These are phyloP conservation scores for Caenorhabditis japonica DNA, from an alignment of 2,888 invertebrate species.

Conservation along the genomic window DNA sequence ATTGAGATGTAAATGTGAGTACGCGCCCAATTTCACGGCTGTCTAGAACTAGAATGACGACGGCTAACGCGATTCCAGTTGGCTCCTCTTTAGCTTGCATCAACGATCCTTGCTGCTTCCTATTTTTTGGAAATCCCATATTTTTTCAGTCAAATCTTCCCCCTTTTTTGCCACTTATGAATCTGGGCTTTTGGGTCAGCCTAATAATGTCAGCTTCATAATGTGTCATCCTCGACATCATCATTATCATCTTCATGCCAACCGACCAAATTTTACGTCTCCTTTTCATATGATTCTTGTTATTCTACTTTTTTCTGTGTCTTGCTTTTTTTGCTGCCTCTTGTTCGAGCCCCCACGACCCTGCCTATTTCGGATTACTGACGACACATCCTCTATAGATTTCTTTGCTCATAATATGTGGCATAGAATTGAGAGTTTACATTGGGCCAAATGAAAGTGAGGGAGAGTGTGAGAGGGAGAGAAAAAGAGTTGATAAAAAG, in stretches of 20 bases:
- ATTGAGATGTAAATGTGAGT: slow-evolving; percentile 13
- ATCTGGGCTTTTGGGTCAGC: no score
- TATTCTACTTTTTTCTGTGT: slow-evolving; percentile 1
- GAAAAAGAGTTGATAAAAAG: no score
- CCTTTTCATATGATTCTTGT: slow-evolving; percentile 8
- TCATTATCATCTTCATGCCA: slow-evolving; percentile 20
- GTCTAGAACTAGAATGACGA: neutral
- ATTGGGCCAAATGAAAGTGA: no score
- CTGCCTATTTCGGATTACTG: slow-evolving; percentile 37
- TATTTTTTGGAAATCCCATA: no score
- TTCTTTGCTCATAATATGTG: neutral
- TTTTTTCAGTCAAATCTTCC: no score
- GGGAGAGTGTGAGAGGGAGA: no score
- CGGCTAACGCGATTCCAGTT: neutral
- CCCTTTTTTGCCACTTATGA: slow-evolving; percentile 2
- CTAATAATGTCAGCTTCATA: no score
- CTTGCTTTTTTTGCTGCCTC: neutral
- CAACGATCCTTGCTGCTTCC: no score
- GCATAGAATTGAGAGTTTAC: no score
- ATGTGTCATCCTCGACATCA: slow-evolving; percentile 30
- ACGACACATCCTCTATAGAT: slow-evolving; percentile 39
- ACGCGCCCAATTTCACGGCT: neutral
- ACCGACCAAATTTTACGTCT: slow-evolving; percentile 24
- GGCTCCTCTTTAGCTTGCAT: no score
- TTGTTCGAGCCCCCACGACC: slow-evolving; percentile 5